phyloP scores from a whole-genome alignment of 2,888 invertebrate genomes.

The Athalia rosae region DNA sequence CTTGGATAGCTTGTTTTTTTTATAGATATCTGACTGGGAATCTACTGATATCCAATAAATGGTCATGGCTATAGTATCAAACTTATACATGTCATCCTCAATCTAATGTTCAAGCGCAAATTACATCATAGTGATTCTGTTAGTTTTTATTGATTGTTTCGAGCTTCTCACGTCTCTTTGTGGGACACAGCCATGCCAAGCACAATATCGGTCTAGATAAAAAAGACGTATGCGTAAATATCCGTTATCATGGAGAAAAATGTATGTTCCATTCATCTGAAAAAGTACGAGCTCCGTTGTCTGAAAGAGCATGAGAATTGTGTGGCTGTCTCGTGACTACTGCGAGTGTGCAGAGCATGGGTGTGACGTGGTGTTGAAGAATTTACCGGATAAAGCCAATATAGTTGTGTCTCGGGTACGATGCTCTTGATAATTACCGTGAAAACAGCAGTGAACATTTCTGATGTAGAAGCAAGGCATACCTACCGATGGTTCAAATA shows the following conservation, averaged over 20 bases:
- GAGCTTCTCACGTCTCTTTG: neutral
- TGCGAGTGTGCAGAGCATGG: constrained; percentile 29
- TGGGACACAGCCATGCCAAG: neutral
- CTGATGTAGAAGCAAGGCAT: constrained; percentile 14
- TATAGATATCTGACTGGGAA: too few relatives aligned
- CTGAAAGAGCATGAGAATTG: constrained; percentile 24
- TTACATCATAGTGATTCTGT: too few relatives aligned
- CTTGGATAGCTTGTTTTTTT: too few relatives aligned
- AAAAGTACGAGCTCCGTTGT: constrained; percentile 38
- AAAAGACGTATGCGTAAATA: neutral
- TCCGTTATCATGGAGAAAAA: neutral
- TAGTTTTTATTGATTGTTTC: neutral
- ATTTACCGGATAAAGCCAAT: constrained; percentile 22
- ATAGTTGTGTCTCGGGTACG: constrained; percentile 6
- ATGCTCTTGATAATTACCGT: constrained; percentile 27
- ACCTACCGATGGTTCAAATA: neutral
- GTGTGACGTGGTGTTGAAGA: constrained; percentile 28
- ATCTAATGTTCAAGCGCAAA: too few relatives aligned
- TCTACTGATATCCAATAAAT: too few relatives aligned
- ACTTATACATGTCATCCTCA: too few relatives aligned
- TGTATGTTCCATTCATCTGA: constrained; percentile 24
- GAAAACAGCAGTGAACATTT: constrained; percentile 1
- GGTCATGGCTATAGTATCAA: too few relatives aligned
- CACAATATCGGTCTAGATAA: neutral
- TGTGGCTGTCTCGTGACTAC: constrained; percentile 30